Evolutionary conservation across 2,797 vertebrate genomes (phyloP), one percentile per base, ranked within the genome.

Genomic region (Siniperca undulata): DNA sequence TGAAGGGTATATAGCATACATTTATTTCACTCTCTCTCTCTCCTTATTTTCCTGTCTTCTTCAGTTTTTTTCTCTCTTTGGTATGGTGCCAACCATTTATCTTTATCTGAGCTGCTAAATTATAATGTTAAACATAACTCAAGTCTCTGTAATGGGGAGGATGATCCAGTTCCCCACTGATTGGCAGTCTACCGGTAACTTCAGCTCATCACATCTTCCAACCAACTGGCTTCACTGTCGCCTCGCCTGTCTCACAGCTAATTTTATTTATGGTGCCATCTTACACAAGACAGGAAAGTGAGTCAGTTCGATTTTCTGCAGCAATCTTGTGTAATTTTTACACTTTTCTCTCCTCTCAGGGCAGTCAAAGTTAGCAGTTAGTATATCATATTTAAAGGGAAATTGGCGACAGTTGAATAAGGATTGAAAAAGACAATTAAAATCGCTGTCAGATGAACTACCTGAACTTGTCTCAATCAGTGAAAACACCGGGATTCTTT

Each of bases 221-320:
- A 74, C 77, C 78, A 83, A 85, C 81, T 64, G 82, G 53, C 78
- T 82, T 69, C 3, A 30, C 80, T 42, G 83, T 88, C 85, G 30
- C 73, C 79, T 61, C 10, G 59, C 69, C 78, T 83, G 87, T 89
- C 81, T 91, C 86, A 13, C 53, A n/a, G 87, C 81, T 90, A 90
- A 93, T 92, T 86, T 90, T 92, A 92, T 91, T 91, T 89, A 94
- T 91, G 88, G 86, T 12, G 20, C 83, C 86, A 46, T 83, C 79
- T 83, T 19, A 85, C 81, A 86, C 74, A 64, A 86, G 83, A 84
- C 80, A 68, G 77, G 46, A 68, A 66, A 86, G 80, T 72, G 77
- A 92, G 85, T 78, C 83, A 14, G 44, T 89, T 92, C 30, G 52
- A 90, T 92, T 91, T 91, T 87, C 79, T 59, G 38, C 70, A 73